phyloP scores from a whole-genome alignment of 2,113 vertebrate genomes.

The Heteronetta atricapilla region DNA sequence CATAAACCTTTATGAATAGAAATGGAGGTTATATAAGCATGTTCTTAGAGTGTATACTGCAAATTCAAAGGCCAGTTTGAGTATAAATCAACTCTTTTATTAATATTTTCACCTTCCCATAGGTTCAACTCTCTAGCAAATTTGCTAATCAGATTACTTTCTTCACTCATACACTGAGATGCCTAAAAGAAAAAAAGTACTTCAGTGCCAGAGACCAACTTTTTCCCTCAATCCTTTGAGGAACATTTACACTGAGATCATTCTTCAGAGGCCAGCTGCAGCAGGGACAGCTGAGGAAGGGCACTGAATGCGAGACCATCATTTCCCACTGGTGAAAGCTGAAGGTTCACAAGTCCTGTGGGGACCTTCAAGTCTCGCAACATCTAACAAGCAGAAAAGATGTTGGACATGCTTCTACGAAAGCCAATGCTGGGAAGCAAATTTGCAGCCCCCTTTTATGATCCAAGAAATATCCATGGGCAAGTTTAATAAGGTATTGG shows the following conservation, averaged over 20 bases:
- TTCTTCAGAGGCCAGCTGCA: neutral
- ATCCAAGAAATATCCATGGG: neutral
- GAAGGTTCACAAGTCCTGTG: neutral
- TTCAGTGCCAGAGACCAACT: neutral
- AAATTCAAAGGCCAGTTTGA: constrained; percentile 54
- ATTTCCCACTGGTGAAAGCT: neutral
- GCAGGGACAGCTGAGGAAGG: neutral
- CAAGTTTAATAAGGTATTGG: neutral
- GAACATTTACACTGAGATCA: neutral
- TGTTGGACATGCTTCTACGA: neutral
- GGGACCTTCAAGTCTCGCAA: neutral
- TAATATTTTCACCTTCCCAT: constrained; percentile 41
- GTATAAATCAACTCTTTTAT: constrained; percentile 56
- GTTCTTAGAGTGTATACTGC: constrained; percentile 51
- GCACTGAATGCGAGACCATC: neutral
- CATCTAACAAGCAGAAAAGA: neutral
- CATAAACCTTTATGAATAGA: constrained; percentile 70
- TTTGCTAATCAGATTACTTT: constrained; percentile 39
- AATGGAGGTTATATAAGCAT: constrained; percentile 65
- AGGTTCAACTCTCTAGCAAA: constrained; percentile 39
- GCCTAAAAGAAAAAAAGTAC: constrained; percentile 41
- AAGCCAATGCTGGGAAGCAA: neutral
- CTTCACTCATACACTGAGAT: constrained; percentile 12
- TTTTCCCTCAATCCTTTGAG: neutral
- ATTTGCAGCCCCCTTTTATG: neutral